Evolutionary conservation across 2,888 invertebrate genomes (phyloP), one percentile per base, ranked within the genome.

Genomic region (Flexamia atlantica): DNA sequence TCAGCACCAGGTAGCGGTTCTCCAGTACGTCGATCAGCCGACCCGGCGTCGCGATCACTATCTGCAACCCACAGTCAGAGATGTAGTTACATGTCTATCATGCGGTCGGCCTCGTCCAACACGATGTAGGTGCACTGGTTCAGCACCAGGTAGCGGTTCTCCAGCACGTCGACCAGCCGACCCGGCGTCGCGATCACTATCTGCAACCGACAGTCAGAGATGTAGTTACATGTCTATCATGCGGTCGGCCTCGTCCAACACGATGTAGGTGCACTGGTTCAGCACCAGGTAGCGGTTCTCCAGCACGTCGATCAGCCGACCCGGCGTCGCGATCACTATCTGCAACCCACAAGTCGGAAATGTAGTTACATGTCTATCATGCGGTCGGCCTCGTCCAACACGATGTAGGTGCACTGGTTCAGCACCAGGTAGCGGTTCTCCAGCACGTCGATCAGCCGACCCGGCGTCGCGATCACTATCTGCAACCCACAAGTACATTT

Each of bases 161-260:
- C 99, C 85, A 99, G 91, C 0, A 99, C 99, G 90, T 99, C 99
- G 86, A 99, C 98, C 68, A 99, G 93, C 93, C 99, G 97, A 92
- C 99, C 99, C 5, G 99, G 99, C 0, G 99, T 99, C 0, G 99
- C 99, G 88, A 99, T 99, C 10, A 99, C 99, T 88, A 99, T 98
- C 94, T 94, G 87, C 25, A 90, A 88, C 7, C 40, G 12, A 40
- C 12, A 99, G 99, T 90, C 99, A n/a, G n/a, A n/a, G n/a, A n/a
- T n/a, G n/a, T n/a, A n/a, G n/a, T n/a, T n/a, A n/a, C 97, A 99
- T 99, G 92, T 99, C 99, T 90, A 99, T 98, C 99, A 99, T 99
- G 89, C 99, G 94, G 92, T 99, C 99, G 42, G 99, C 99, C 92
- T 98, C 97, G 89, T 97, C 97, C 81, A 97, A 92, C 4, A 97